Conservation (phyloP, 1,140 invertebrate genomes). For the Rhagoletis pomonella region DNA sequence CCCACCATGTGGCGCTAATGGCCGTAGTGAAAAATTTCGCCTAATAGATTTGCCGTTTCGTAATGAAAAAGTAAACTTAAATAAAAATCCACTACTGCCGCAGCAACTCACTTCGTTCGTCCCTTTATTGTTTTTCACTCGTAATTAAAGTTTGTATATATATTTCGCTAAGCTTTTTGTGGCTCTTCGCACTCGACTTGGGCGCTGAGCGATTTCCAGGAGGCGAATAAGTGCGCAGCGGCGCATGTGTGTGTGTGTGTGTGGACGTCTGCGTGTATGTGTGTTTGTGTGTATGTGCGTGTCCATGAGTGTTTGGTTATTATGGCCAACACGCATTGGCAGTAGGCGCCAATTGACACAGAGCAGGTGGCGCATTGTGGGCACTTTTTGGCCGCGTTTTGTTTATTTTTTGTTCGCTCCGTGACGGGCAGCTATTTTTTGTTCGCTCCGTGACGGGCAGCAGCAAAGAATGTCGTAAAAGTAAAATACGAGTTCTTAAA, state of each 20-base stretch:
- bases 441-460: neutral
- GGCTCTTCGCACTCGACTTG: neutral
- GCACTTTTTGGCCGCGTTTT: slow-evolving; percentile 37
- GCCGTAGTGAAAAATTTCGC: neutral
- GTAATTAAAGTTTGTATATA: neutral
- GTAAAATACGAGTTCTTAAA: slow-evolving; percentile 44
- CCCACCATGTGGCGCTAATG: neutral
- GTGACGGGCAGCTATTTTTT: neutral
- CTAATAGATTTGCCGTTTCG: neutral
- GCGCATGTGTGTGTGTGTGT: neutral
- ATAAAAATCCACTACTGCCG: neutral
- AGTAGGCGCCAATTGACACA: slow-evolving; percentile 58
- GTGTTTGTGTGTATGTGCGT: neutral
- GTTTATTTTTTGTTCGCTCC: slow-evolving; percentile 34
- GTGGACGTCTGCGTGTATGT: neutral
- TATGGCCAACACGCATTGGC: slow-evolving; percentile 26
- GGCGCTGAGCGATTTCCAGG: neutral
- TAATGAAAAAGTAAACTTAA: neutral
- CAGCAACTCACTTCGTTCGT: neutral
- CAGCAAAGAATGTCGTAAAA: slow-evolving; percentile 50
- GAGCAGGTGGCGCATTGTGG: slow-evolving; percentile 55
- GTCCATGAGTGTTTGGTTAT: slow-evolving; percentile 32
- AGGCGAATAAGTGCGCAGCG: neutral
- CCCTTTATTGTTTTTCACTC: neutral
- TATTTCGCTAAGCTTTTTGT: no score